These are phyloP conservation scores for Tenualosa ilisha DNA, from an alignment of 2,797 vertebrate species.

Conservation along the genomic window DNA sequence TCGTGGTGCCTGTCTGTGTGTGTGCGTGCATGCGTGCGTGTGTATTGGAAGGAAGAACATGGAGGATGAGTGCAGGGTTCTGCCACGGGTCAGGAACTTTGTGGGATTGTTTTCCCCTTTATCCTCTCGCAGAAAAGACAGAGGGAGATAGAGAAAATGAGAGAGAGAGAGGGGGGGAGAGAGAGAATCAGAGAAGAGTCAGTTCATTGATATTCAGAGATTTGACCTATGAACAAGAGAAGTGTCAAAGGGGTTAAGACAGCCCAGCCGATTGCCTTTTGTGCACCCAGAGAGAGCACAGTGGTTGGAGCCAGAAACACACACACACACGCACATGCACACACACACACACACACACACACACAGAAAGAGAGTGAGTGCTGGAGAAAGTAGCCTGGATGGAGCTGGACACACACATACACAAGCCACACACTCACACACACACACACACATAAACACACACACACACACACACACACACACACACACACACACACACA, in stretches of 20 bases:
- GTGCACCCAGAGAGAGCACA: slow-evolving; percentile 59
- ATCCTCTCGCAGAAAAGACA: slow-evolving; percentile 64
- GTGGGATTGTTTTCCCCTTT: not conserved
- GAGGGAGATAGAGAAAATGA: slow-evolving; percentile 64
- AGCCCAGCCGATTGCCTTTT: slow-evolving; percentile 67
- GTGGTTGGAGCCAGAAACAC: not conserved
- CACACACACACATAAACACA: slow-evolving; percentile 16
- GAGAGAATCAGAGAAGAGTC: slow-evolving; percentile 66
- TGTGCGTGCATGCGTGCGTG: too few species aligned
- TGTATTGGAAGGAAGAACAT: slow-evolving; percentile 56
- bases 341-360: slow-evolving; percentile 32
- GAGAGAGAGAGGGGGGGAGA: slow-evolving; percentile 44
- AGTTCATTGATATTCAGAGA: slow-evolving; percentile 85
- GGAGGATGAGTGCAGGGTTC: slow-evolving; percentile 63
- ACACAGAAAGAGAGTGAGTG: not conserved
- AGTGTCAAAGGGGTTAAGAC: slow-evolving; percentile 76
- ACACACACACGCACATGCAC: slow-evolving; percentile 10
- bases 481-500: not conserved
- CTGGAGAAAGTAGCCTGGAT: too few species aligned
- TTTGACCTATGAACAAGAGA: slow-evolving; percentile 80
- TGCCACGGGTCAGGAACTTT: slow-evolving; percentile 14
- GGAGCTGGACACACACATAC: not conserved
- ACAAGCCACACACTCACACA: not conserved
- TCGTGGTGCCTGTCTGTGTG: too few species aligned
- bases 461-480: slow-evolving; percentile 27